phyloP scores from a whole-genome alignment of 2,888 invertebrate species.

The Calliscelio sp. region DNA sequence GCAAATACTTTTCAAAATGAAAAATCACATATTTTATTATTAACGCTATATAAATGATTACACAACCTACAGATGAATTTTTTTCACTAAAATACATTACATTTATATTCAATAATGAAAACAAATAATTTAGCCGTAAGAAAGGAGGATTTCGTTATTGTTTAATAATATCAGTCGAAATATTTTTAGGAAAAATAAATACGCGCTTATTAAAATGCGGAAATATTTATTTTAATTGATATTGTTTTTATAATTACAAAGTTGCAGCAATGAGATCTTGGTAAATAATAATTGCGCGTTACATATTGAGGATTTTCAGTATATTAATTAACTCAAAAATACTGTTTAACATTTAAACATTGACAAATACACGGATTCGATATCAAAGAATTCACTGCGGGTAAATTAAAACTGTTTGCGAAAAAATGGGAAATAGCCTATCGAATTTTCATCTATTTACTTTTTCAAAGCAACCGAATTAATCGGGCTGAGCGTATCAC shows the following conservation, averaged over 20 bases:
- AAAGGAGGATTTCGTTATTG: too few species aligned
- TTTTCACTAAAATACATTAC: too few species aligned
- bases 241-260: constrained; percentile 38
- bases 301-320: constrained; percentile 39
- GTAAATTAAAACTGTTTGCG: constrained; percentile 58
- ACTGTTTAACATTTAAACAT: constrained; percentile 60
- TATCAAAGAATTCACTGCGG: constrained; percentile 56
- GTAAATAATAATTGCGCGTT: constrained; percentile 48
- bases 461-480: constrained; percentile 5
- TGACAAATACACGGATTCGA: constrained; percentile 35
- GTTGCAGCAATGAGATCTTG: constrained; percentile 22
- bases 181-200: constrained; percentile 17
- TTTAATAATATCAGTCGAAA: too few species aligned
- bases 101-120: too few species aligned
- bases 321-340: constrained; percentile 62
- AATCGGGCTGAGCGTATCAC: not conserved
- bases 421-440: constrained; percentile 50
- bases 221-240: constrained; percentile 33
- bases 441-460: constrained; percentile 52
- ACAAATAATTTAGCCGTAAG: too few species aligned
- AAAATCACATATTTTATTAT: too few species aligned
- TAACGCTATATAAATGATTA: too few species aligned
- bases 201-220: constrained; percentile 9
- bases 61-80: too few species aligned
- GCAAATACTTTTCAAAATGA: too few species aligned